These are phyloP conservation scores for Elysia crispata DNA, from an alignment of 2,888 invertebrate genomes.

Conservation along the genomic window DNA sequence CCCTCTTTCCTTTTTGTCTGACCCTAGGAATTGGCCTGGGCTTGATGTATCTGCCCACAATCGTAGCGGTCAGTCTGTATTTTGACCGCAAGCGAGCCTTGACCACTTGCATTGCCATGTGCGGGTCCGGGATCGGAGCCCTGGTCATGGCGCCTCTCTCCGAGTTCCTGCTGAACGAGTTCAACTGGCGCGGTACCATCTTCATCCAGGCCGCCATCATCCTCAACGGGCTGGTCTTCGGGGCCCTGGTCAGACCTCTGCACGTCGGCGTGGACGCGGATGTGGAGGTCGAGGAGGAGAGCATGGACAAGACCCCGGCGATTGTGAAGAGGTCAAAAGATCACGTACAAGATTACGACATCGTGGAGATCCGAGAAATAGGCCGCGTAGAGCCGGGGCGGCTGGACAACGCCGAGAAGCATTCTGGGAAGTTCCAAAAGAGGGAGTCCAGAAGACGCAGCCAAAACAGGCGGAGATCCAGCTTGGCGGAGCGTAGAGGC, in stretches of 20 bases:
- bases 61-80: constrained; percentile 96
- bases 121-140: constrained; percentile 97
- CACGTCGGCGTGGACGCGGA: not conserved
- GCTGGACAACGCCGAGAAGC: too few species aligned
- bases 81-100: constrained; percentile 96
- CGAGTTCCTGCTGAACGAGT: constrained; percentile 81
- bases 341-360: too few species aligned
- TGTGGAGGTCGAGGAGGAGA: too few species aligned
- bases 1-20: not conserved
- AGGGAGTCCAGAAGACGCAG: too few species aligned
- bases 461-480: too few species aligned
- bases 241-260: constrained; percentile 90
- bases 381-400: too few species aligned
- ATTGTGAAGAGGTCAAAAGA: too few species aligned
- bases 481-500: too few species aligned
- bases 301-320: too few species aligned
- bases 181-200: constrained; percentile 88
- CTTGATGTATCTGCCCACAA: constrained; percentile 95
- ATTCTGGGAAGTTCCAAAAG: too few species aligned
- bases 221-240: constrained; percentile 79
- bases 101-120: constrained; percentile 96
- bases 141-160: constrained; percentile 86
- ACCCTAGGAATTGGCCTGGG: constrained; percentile 92
- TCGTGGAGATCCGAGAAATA: too few species aligned
- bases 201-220: constrained; percentile 86